phyloP scores from a whole-genome alignment of 2,113 vertebrate genomes.

The Mixornis gularis region DNA sequence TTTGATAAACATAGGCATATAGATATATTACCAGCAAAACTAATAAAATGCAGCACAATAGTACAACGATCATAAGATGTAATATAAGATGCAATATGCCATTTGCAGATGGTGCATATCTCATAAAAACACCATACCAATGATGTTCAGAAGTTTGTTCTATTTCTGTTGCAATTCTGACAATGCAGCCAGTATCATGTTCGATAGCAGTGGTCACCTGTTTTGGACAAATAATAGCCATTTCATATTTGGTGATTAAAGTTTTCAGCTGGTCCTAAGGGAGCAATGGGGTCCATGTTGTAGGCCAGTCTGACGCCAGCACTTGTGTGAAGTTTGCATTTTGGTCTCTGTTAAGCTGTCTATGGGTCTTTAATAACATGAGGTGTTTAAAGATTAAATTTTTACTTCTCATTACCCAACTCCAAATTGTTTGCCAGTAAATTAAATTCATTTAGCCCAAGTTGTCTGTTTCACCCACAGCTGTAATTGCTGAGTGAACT shows the following conservation, averaged over 20 bases:
- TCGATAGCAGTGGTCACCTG: background rate
- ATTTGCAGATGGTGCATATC: background rate
- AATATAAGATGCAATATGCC: background rate
- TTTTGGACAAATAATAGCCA: background rate
- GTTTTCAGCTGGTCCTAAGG: background rate
- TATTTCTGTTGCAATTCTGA: conserved; percentile 7
- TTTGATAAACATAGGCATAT: background rate
- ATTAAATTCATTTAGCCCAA: background rate
- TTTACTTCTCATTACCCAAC: background rate
- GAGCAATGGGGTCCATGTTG: background rate
- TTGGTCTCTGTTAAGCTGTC: background rate
- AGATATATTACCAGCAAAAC: background rate
- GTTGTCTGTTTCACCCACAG: background rate
- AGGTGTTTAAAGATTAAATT: background rate
- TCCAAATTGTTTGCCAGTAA: background rate
- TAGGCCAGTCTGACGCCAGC: background rate
- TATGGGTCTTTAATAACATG: background rate
- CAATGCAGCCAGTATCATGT: background rate
- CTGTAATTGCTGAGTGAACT: background rate
- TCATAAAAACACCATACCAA: background rate
- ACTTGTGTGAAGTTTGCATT: background rate
- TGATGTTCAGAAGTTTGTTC: background rate
- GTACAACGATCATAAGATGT: background rate
- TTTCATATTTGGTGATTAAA: background rate
- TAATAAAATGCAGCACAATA: background rate